Evolutionary conservation across 2,113 vertebrate species (phyloP).

Genomic region (Prunella himalayana): DNA sequence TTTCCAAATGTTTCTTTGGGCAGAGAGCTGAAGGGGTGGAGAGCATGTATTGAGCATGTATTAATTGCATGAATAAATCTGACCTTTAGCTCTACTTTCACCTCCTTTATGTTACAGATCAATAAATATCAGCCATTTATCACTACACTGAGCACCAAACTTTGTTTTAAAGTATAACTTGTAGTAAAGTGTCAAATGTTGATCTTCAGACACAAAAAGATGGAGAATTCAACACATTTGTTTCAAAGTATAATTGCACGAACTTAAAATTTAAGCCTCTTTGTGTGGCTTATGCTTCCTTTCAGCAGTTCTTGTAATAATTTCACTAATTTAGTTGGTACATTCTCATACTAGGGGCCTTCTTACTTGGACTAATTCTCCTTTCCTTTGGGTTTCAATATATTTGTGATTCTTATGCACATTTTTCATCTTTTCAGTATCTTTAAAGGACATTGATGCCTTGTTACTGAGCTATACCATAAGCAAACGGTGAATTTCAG

Average conservation of each 20-base stretch:
- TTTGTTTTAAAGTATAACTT: neutral
- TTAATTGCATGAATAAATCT: neutral
- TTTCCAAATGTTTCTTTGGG: neutral
- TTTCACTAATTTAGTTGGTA: neutral
- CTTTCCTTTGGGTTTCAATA: neutral
- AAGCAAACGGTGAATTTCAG: neutral
- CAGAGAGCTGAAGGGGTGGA: neutral
- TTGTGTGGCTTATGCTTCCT: neutral
- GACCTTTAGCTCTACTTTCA: neutral
- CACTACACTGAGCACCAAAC: neutral
- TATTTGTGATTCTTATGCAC: neutral
- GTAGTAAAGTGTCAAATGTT: neutral
- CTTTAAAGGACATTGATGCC: neutral
- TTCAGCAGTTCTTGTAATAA: neutral
- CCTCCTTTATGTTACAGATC: neutral
- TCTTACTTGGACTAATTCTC: neutral
- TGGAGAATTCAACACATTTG: neutral
- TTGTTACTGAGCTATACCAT: neutral
- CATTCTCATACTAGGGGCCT: neutral
- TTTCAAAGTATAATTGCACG: neutral
- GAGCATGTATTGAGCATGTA: neutral
- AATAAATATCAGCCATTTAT: neutral
- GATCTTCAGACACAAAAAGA: neutral
- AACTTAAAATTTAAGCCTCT: neutral
- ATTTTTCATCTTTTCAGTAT: neutral